phyloP scores from a whole-genome alignment of 2,888 invertebrate species.

The Latheticus oryzae region DNA sequence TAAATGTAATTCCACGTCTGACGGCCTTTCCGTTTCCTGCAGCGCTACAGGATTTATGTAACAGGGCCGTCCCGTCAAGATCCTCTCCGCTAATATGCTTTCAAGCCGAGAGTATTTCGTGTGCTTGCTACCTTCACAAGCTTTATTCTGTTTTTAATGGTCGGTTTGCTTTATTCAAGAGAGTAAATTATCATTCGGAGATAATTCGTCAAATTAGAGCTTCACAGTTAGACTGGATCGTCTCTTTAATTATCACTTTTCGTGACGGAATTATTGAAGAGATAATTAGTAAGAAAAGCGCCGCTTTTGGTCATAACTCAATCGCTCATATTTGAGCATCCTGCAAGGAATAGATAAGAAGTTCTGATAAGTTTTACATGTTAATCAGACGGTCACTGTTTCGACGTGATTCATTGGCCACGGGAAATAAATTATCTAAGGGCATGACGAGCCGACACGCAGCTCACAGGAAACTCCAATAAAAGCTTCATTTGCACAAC shows the following conservation, averaged over 20 bases:
- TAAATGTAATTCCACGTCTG: constrained; percentile 53
- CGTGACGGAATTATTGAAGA: constrained; percentile 21
- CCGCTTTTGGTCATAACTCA: constrained; percentile 51
- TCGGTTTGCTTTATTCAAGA: constrained; percentile 29
- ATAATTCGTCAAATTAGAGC: constrained; percentile 29
- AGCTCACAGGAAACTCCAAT: constrained; percentile 61
- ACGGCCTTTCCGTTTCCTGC: constrained; percentile 54
- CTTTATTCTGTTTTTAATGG: constrained; percentile 34
- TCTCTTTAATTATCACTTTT: constrained; percentile 32
- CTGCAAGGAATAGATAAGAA: constrained; percentile 51
- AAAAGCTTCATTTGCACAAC: constrained; percentile 66
- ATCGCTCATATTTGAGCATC: constrained; percentile 48
- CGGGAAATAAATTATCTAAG: constrained; percentile 62
- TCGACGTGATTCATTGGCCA: constrained; percentile 56
- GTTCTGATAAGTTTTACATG: constrained; percentile 54
- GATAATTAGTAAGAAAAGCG: constrained; percentile 11
- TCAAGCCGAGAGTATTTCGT: constrained; percentile 42
- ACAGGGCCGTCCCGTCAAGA: constrained; percentile 47
- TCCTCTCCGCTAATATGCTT: constrained; percentile 49
- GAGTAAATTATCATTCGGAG: constrained; percentile 18
- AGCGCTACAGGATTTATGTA: constrained; percentile 51
- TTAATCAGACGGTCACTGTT: constrained; percentile 57
- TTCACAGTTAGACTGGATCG: constrained; percentile 22
- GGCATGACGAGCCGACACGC: constrained; percentile 60
- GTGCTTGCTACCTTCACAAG: constrained; percentile 29